Base-by-base conservation (phyloP, 2,888 invertebrate genomes). In the Catocala sponsa region DNA sequence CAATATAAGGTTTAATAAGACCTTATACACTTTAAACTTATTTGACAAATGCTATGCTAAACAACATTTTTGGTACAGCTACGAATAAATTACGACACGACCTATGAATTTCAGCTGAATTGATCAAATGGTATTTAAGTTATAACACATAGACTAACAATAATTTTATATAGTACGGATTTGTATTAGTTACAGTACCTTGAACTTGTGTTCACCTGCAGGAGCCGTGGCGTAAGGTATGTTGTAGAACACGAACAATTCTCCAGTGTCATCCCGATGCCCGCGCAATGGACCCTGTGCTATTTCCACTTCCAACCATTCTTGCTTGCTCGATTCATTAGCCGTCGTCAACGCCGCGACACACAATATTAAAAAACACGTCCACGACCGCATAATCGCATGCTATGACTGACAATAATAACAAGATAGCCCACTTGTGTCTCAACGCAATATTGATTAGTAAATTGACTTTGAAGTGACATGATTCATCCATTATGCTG, bases 141-240 rank as follows among this genome's bases (percentile, higher is more conserved):
- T 35, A 6, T 35, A 2, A 6, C 35, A 7, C 35, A 35, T 7
- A 7, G 5, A 6, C 7, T 35, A 4, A 42, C 2, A 42, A 1
- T 11, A 0, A 42, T 42, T 42, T 15, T 15, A 15, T 15, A 15
- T 15, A 15, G 15, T n/a, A n/a, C 0, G 2, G 15, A 11, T 10
- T 9, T 5, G n/a, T 11, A 5, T 42, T 42, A 5, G 11, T 42
- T 42, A 11, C 15, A 2, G 49, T 44, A 73, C 73, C 73, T 73
- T 71, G 33, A 49, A 87, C 51, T 70, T 84, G 5, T 84, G 9
- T 0, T 25, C 51, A 2, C 85, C 85, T 0, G 57, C 79, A 0
- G 86, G 88, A 0, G 79, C 81, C 4, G 82, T 83, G 0, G 87
- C 88, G 48, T 87, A 88, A 2, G 86, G 86, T n/a, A 88, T 81